Conservation (phyloP, 1,140 invertebrate genomes). For the Mercenaria mercenaria region DNA sequence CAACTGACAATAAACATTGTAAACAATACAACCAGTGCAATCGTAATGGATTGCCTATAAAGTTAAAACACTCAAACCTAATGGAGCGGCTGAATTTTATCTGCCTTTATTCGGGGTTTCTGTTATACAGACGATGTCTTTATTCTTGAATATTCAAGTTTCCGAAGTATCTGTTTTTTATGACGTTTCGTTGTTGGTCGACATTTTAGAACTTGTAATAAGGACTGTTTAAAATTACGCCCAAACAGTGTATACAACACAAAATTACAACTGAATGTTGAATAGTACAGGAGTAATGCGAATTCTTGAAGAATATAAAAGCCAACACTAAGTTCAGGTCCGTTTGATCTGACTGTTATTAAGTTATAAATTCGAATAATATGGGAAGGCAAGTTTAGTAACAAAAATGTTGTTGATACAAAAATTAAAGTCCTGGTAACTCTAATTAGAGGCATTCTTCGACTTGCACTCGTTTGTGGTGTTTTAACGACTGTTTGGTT, state of each 20-base stretch:
- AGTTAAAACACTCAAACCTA: no score
- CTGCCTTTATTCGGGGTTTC: no score
- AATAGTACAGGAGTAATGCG: slow-evolving; percentile 13
- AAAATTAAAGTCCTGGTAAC: slow-evolving; percentile 93
- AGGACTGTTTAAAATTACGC: slow-evolving; percentile 42
- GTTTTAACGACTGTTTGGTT: not conserved
- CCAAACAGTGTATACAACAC: slow-evolving; percentile 50
- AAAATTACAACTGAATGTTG: slow-evolving; percentile 55
- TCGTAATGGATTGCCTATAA: no score
- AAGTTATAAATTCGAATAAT: slow-evolving; percentile 77
- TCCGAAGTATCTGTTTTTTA: no score
- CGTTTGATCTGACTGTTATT: slow-evolving; percentile 54
- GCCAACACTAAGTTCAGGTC: not conserved
- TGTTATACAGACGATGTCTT: not conserved
- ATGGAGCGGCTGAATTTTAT: no score
- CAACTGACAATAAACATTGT: no score
- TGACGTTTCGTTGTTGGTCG: no score
- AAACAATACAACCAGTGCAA: no score
- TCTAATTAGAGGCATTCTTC: slow-evolving; percentile 88
- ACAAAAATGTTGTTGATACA: slow-evolving; percentile 92
- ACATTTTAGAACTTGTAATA: slow-evolving; percentile 2
- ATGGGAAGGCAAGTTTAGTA: slow-evolving; percentile 90
- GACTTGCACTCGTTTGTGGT: not conserved
- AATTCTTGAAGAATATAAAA: slow-evolving; percentile 52
- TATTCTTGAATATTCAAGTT: no score